Evolutionary conservation across 2,113 vertebrate species (phyloP).

Genomic region (Sisor rabdophorus): DNA sequence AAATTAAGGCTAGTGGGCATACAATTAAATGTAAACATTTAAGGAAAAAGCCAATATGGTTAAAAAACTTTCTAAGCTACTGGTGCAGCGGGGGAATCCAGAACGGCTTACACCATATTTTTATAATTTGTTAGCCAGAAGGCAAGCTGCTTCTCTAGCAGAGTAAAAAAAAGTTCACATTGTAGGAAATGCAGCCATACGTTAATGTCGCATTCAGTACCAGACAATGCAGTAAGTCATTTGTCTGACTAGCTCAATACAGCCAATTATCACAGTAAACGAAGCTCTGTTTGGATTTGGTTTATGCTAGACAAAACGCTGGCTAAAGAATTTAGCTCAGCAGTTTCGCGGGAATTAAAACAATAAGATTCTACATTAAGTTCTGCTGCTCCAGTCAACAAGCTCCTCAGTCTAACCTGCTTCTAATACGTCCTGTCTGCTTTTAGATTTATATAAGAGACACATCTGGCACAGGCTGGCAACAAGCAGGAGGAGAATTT

Average conservation of each 20-base stretch:
- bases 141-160: constrained; percentile 13
- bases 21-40: constrained; percentile 37
- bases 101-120: constrained; percentile 38
- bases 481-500: neutral
- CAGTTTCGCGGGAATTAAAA: neutral
- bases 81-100: constrained; percentile 49
- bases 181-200: constrained; percentile 21
- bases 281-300: constrained; percentile 27
- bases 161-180: constrained; percentile 13
- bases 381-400: neutral
- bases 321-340: neutral
- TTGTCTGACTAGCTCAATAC: constrained; percentile 7
- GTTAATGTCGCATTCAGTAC: constrained; percentile 11
- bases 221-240: constrained; percentile 15
- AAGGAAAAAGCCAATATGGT: constrained; percentile 51
- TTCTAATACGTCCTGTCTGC: neutral
- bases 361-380: constrained; percentile 3
- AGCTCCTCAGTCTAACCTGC: neutral
- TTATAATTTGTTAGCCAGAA: neutral
- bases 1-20: constrained; percentile 40
- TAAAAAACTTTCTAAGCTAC: constrained; percentile 44
- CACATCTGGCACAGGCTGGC: neutral
- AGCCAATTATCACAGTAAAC: constrained; percentile 22
- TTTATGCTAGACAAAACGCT: neutral
- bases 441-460: neutral